Conservation (phyloP, 1,140 invertebrate genomes). For the Drosophila takahashii region DNA sequence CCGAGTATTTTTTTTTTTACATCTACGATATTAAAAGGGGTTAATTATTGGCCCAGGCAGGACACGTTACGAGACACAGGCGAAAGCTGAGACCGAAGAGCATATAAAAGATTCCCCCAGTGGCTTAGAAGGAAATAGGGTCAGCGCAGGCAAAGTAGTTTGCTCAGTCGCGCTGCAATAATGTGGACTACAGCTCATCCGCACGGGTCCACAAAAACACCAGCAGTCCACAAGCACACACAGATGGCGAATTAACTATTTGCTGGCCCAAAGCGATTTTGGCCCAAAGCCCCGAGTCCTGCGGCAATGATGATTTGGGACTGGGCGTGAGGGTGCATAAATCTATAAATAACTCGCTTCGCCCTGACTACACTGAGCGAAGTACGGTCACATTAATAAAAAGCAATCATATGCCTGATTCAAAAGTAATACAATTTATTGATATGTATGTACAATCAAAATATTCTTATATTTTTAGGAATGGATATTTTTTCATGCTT, state of each 20-base stretch:
- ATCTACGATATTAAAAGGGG: slow-evolving; percentile 62
- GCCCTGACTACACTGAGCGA: not conserved
- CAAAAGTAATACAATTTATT: no score
- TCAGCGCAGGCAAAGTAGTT: slow-evolving; percentile 53
- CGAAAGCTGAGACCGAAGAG: not conserved
- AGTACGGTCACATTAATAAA: not conserved
- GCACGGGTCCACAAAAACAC: slow-evolving; percentile 5
- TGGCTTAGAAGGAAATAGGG: slow-evolving; percentile 37
- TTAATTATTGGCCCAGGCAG: slow-evolving; percentile 65
- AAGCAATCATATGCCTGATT: not conserved
- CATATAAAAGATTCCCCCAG: slow-evolving; percentile 28
- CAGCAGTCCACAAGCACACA: slow-evolving; percentile 4
- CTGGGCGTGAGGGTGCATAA: slow-evolving; percentile 40
- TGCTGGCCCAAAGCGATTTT: slow-evolving; percentile 62
- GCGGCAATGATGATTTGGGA: slow-evolving; percentile 22
- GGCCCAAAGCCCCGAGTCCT: slow-evolving; percentile 27
- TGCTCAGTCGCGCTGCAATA: slow-evolving; percentile 63
- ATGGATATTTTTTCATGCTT: no score
- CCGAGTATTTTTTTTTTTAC: slow-evolving; percentile 1
- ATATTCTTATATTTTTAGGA: no score
- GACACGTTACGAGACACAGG: slow-evolving; percentile 14
- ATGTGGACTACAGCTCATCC: slow-evolving; percentile 43
- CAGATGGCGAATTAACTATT: slow-evolving; percentile 59
- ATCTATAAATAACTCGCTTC: slow-evolving; percentile 69
- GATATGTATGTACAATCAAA: no score